Conservation (phyloP, 2,113 vertebrate species). For the Zapus hudsonius region DNA sequence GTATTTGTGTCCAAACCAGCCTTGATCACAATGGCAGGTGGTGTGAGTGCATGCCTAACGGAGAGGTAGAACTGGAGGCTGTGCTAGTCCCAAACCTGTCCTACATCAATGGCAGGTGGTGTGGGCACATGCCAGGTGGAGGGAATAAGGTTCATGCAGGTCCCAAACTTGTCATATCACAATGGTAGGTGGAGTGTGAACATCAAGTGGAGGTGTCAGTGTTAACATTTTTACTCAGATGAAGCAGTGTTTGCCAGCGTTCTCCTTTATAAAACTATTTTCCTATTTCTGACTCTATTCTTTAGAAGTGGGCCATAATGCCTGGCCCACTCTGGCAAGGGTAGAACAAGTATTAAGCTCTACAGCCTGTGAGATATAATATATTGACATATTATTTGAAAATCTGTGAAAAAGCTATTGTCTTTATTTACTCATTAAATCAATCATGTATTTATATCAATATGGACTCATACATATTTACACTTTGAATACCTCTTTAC, state of each 20-base stretch:
- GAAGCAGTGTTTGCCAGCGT: background rate
- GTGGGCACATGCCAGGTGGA: too few species aligned
- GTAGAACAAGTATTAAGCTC: background rate
- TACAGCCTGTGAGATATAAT: background rate
- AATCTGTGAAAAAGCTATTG: constrained; percentile 21
- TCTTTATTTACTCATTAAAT: background rate
- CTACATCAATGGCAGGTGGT: too few species aligned
- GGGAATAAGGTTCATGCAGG: too few species aligned
- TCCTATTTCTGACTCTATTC: background rate
- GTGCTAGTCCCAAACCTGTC: too few species aligned
- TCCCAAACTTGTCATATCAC: too few species aligned
- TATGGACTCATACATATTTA: background rate
- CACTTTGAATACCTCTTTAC: background rate
- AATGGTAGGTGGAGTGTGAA: too few species aligned
- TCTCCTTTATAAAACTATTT: background rate
- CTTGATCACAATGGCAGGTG: too few species aligned
- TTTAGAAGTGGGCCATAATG: background rate
- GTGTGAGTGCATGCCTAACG: too few species aligned
- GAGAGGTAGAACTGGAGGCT: too few species aligned
- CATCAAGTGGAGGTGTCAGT: too few species aligned
- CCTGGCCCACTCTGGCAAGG: background rate
- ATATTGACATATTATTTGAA: constrained; percentile 32
- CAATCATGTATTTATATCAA: background rate
- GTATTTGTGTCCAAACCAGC: too few species aligned
- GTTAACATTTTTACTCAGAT: background rate